phyloP scores from a whole-genome alignment of 2,113 vertebrate species.

The Lucifuga dentata region DNA sequence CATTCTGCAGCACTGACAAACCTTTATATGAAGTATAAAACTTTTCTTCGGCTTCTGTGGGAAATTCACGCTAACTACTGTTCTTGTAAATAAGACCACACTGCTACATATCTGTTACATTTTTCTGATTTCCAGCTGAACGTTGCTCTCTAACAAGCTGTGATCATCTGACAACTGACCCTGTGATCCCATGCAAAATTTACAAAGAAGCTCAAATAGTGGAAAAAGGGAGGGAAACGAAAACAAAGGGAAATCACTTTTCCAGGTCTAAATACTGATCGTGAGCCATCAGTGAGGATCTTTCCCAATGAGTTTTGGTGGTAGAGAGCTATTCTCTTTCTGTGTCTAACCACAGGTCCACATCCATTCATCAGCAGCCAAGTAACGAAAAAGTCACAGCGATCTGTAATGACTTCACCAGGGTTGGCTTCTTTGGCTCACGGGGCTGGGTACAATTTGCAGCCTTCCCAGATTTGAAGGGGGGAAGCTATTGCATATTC shows the following conservation, averaged over 20 bases:
- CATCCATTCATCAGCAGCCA: slow-evolving; percentile 37
- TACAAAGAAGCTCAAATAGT: slow-evolving; percentile 1
- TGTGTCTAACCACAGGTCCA: slow-evolving; percentile 37
- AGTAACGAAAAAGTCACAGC: slow-evolving; percentile 53
- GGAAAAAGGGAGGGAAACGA: slow-evolving; percentile 29
- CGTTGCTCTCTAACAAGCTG: neutral
- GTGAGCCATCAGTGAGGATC: slow-evolving; percentile 13
- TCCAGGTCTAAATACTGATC: slow-evolving; percentile 41
- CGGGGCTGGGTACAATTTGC: slow-evolving; percentile 66
- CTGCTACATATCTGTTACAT: slow-evolving; percentile 21
- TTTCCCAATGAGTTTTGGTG: slow-evolving; percentile 41
- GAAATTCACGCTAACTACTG: neutral
- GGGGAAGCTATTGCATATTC: slow-evolving; percentile 71
- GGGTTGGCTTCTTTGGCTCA: slow-evolving; percentile 48
- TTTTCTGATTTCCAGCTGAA: slow-evolving; percentile 15
- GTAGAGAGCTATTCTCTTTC: slow-evolving; percentile 29
- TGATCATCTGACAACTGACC: slow-evolving; percentile 12
- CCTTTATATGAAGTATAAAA: neutral
- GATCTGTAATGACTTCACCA: slow-evolving; percentile 61
- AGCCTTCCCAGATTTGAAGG: slow-evolving; percentile 51
- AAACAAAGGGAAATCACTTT: slow-evolving; percentile 55
- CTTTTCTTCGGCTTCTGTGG: slow-evolving; percentile 6
- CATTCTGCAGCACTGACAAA: slow-evolving; percentile 20
- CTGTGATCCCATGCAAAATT: neutral
- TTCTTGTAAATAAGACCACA: slow-evolving; percentile 12